Percentiles rank a stretch among this genome's conserved stretches.
phyloP scores from a whole-genome alignment of 1,140 invertebrate species.

The Bombus soroeensis region DNA sequence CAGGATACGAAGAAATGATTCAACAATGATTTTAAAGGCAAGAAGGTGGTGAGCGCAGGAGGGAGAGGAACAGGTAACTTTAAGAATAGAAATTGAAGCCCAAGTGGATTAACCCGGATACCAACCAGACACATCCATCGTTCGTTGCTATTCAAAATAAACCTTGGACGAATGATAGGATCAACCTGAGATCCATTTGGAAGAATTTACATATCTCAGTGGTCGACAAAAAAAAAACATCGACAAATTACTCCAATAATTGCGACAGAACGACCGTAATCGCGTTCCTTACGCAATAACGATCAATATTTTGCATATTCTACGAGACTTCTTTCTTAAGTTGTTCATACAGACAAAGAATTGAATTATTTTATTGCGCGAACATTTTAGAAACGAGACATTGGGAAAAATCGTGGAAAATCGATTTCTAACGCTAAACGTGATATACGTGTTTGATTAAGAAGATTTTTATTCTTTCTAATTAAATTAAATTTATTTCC shows the following conservation, averaged over 20 bases:
- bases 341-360: neutral
- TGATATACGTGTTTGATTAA: too few relatives aligned
- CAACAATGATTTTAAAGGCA: constrained; percentile 28
- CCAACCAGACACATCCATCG: constrained; percentile 43
- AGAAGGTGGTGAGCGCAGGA: neutral
- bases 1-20: neutral
- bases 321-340: neutral
- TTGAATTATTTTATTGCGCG: too few relatives aligned
- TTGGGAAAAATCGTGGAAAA: too few relatives aligned
- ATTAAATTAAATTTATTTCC: neutral
- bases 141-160: constrained; percentile 49
- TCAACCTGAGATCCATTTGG: constrained; percentile 19
- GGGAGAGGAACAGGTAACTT: constrained; percentile 18
- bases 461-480: too few relatives aligned
- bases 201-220: constrained; percentile 30
- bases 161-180: constrained; percentile 25
- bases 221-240: neutral
- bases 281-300: neutral
- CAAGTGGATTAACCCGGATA: constrained; percentile 51
- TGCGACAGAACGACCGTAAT: neutral
- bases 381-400: too few relatives aligned
- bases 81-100: constrained; percentile 51
- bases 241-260: neutral
- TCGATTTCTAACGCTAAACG: too few relatives aligned
- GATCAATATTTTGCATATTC: neutral